These are phyloP conservation scores for Semnopithecus entellus DNA, from an alignment of 2,113 vertebrate genomes.

Conservation along the genomic window DNA sequence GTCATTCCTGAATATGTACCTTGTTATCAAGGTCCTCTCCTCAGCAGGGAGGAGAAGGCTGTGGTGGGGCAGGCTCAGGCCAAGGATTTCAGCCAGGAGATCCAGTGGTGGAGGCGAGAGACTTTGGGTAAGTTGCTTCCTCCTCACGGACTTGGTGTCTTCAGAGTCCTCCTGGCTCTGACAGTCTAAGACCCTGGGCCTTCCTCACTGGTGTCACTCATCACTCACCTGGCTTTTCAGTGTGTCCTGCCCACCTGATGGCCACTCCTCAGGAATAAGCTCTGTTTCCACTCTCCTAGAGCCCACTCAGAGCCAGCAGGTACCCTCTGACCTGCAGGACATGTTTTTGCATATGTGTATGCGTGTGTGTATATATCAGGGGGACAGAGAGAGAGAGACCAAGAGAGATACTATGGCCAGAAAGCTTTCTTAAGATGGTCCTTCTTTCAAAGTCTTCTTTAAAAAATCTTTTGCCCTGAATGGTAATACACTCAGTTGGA, in stretches of 20 bases:
- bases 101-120: not conserved
- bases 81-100: not conserved
- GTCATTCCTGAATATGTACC: too few relatives aligned
- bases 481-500: too few relatives aligned
- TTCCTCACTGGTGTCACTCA: not conserved
- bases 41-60: not conserved
- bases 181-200: not conserved
- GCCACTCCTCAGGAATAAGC: not conserved
- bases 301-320: not conserved
- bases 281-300: not conserved
- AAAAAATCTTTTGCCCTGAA: not conserved
- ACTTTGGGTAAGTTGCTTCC: not conserved
- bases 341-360: not conserved
- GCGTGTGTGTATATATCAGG: not conserved
- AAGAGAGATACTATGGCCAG: accelerated
- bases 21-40: not conserved
- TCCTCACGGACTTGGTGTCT: not conserved
- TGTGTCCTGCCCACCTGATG: not conserved
- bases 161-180: not conserved
- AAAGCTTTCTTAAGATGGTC: not conserved
- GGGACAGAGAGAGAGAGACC: not conserved
- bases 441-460: not conserved
- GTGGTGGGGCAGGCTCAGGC: too few relatives aligned
- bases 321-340: not conserved
- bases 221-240: not conserved